Conservation (phyloP, 2,113 vertebrate species). For the Bufo bufo region DNA sequence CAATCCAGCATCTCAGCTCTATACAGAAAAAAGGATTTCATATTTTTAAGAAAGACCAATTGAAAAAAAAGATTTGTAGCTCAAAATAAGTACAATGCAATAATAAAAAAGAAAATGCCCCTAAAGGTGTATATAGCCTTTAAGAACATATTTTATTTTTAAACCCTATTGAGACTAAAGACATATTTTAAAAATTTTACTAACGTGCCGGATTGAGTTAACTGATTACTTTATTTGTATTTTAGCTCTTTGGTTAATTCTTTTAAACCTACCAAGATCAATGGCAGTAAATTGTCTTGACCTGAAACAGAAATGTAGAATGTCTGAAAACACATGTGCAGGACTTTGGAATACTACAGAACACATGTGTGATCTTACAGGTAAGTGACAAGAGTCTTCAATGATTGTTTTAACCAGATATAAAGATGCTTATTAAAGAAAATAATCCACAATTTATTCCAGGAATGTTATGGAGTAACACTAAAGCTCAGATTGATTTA, state of each 20-base stretch:
- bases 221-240: conserved; percentile 33
- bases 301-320: conserved; percentile 67
- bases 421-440: neutral
- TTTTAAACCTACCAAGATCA: conserved; percentile 55
- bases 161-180: too few species aligned
- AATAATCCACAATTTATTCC: neutral
- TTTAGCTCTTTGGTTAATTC: conserved; percentile 66
- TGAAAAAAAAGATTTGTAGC: too few species aligned
- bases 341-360: conserved; percentile 67
- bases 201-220: too few species aligned
- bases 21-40: too few species aligned
- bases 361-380: conserved; percentile 70
- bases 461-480: neutral
- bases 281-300: conserved; percentile 63
- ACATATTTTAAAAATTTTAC: too few species aligned
- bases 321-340: conserved; percentile 63
- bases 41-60: too few species aligned
- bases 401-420: neutral
- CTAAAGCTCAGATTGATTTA: too few species aligned
- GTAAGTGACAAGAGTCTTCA: conserved; percentile 60
- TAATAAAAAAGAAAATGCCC: too few species aligned
- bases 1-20: too few species aligned
- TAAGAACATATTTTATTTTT: too few species aligned
- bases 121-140: too few species aligned
- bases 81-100: too few species aligned